Evolutionary conservation across 1,140 invertebrate genomes (phyloP), one percentile per base, ranked within the genome.

Genomic region (Sweltsa coloradensis): DNA sequence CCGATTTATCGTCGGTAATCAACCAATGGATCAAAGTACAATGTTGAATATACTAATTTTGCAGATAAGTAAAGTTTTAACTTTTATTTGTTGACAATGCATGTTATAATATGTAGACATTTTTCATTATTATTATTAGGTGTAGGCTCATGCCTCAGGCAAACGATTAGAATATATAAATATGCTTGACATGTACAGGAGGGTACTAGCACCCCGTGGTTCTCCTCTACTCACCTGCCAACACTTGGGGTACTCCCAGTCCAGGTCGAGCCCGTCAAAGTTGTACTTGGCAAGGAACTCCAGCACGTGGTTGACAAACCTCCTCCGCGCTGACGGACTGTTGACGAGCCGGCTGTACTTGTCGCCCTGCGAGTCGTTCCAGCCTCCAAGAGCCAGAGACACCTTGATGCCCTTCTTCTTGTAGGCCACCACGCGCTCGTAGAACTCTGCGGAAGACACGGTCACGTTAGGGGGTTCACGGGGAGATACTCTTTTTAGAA

Each of bases 181-280:
- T n/a, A n/a, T n/a, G n/a, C n/a, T n/a, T n/a, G n/a, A n/a, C n/a
- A n/a, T n/a, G n/a, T n/a, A n/a, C n/a, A n/a, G n/a, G n/a, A n/a
- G n/a, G n/a, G n/a, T n/a, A n/a, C n/a, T n/a, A 31, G 29, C 29
- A 31, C 21, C n/a, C 26, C 0, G 34, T 16, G 7, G 14, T 43
- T 23, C 18, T 9, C 18, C 34, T 51, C 46, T 18, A 53, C 55
- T 51, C 55, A 85, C 84, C 69, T 91, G 87, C 87, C 88, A 91
- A 59, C 89, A 93, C 50, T 83, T 85, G 1, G 89, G 89, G 67
- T 91, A 93, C 59, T 91, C 88, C 88, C 88, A 93, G 60, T 92
- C 89, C 21, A 92, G 63, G 61, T 92, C 89, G 1, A 93, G 66
- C 6, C 88, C 87, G 60, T 90, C 85, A 55, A 91, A 91, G n/a